These are phyloP conservation scores for Drosophila takahashii DNA, from an alignment of 1,140 invertebrate genomes.

Conservation along the genomic window DNA sequence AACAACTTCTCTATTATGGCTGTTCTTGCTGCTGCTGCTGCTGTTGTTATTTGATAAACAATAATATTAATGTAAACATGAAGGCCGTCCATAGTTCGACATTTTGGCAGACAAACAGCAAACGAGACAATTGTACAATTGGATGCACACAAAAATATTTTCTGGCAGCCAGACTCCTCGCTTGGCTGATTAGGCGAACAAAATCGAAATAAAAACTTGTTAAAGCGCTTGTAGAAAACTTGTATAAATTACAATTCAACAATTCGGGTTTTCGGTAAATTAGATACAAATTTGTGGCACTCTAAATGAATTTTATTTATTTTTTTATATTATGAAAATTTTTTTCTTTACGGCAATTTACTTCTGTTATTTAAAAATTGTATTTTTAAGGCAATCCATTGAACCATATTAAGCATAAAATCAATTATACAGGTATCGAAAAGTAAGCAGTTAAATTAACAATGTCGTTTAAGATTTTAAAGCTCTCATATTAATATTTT, in stretches of 20 bases:
- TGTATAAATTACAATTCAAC: not conserved
- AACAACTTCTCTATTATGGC: conserved; percentile 41
- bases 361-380: not conserved
- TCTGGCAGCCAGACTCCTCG: conserved; percentile 27
- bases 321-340: not conserved
- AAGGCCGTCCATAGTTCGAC: conserved; percentile 42
- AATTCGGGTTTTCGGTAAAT: not conserved
- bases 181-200: conserved; percentile 31
- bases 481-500: too few relatives aligned
- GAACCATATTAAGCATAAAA: too few relatives aligned
- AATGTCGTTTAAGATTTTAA: too few relatives aligned
- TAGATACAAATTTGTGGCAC: not conserved
- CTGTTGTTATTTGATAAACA: conserved; percentile 58
- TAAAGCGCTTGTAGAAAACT: not conserved
- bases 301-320: not conserved
- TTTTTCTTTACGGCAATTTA: not conserved
- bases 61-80: conserved; percentile 51
- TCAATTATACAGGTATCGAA: too few relatives aligned
- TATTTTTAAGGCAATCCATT: too few relatives aligned
- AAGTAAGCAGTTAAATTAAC: not conserved
- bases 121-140: conserved; percentile 54
- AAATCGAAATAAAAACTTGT: conserved; percentile 11
- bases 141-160: conserved; percentile 50
- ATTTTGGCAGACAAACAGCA: conserved; percentile 57
- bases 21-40: conserved; percentile 17